Conservation (phyloP, 2,797 vertebrate genomes). For the Arremon brunneinucha region DNA sequence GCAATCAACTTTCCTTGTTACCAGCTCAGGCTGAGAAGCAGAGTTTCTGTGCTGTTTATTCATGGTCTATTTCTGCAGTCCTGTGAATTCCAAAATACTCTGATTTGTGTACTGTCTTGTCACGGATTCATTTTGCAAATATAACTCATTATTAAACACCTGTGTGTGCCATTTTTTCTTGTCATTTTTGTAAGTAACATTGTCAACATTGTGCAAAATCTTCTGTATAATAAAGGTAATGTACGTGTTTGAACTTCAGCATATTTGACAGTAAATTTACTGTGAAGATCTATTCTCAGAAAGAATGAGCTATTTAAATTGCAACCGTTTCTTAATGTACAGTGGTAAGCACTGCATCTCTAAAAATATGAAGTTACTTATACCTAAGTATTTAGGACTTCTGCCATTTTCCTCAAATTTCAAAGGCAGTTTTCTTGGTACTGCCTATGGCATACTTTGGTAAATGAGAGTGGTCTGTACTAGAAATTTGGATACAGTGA, state of each 20-base stretch:
- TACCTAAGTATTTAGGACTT: background rate
- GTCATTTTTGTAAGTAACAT: background rate
- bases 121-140: background rate
- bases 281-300: background rate
- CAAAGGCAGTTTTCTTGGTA: background rate
- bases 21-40: background rate
- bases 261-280: background rate
- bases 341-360: background rate
- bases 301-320: background rate
- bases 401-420: background rate
- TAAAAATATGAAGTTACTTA: background rate
- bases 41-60: background rate
- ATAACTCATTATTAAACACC: background rate
- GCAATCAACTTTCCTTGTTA: background rate
- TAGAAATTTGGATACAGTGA: background rate
- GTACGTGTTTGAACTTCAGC: background rate
- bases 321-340: background rate
- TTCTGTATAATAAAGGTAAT: background rate
- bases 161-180: background rate
- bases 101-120: background rate
- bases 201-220: background rate
- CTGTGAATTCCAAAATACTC: background rate
- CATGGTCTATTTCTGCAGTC: background rate
- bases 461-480: background rate
- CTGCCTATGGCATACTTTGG: background rate